Evolutionary conservation across 1,140 invertebrate genomes (phyloP).

Genomic region (Cephus cinctus): DNA sequence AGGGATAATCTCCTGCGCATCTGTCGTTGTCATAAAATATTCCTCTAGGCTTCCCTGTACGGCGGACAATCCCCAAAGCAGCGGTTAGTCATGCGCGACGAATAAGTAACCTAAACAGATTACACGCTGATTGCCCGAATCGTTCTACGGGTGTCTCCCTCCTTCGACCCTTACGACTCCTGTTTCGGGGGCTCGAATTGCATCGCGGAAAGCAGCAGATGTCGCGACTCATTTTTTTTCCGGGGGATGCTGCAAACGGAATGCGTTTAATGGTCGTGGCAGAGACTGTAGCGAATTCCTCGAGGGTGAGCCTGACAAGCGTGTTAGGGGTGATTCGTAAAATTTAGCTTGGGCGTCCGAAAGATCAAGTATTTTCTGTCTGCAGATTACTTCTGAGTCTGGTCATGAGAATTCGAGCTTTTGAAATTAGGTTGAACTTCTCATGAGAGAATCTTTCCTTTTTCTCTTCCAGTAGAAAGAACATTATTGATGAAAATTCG

Average conservation of each 20-base stretch:
- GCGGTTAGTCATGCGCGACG: constrained; percentile 43
- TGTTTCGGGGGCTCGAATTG: not conserved
- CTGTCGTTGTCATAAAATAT: constrained; percentile 46
- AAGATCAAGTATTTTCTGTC: too few relatives aligned
- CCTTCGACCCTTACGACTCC: not conserved
- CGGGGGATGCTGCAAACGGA: too few relatives aligned
- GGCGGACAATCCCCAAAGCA: constrained; percentile 12
- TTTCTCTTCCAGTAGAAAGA: too few relatives aligned
- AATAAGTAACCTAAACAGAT: constrained; percentile 48
- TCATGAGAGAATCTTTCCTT: too few relatives aligned
- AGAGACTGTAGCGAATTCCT: constrained; percentile 23
- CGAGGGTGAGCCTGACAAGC: constrained; percentile 15
- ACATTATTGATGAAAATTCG: too few relatives aligned
- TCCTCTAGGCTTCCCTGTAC: constrained; percentile 13
- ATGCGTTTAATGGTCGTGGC: constrained; percentile 36
- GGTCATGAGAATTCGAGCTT: too few relatives aligned
- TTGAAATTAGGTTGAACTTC: too few relatives aligned
- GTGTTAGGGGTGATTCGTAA: too few relatives aligned
- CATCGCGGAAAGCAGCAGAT: constrained; percentile 32
- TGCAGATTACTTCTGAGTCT: too few relatives aligned
- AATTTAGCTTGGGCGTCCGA: too few relatives aligned
- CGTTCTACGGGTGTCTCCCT: constrained; percentile 4
- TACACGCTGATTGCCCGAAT: constrained; percentile 42
- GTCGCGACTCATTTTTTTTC: constrained; percentile 33
- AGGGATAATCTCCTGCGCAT: constrained; percentile 39